phyloP scores from a whole-genome alignment of 2,888 invertebrate species.

The Acronicta alni region DNA sequence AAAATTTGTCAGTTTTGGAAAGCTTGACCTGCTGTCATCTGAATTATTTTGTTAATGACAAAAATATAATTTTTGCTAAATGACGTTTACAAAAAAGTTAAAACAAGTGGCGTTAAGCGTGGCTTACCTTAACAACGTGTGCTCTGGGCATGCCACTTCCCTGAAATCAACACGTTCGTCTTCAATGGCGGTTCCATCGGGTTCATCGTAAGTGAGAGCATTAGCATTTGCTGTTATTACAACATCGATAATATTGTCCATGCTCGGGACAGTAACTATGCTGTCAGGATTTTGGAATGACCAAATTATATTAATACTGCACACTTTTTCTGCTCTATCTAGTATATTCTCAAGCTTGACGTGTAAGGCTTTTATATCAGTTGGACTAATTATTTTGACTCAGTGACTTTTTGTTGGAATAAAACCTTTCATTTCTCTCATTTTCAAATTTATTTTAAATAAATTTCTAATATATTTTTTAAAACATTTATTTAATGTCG shows the following conservation, averaged over 20 bases:
- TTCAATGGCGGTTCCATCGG: slow-evolving; percentile 53
- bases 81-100: slow-evolving; percentile 31
- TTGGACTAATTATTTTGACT: too few species aligned
- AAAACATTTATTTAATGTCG: too few species aligned
- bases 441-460: too few species aligned
- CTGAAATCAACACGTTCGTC: slow-evolving; percentile 81
- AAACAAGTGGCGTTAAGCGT: slow-evolving; percentile 69
- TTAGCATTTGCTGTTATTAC: slow-evolving; percentile 78
- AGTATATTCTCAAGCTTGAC: neutral
- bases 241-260: slow-evolving; percentile 79
- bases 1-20: too few species aligned
- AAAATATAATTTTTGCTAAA: slow-evolving; percentile 9
- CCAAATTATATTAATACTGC: slow-evolving; percentile 17
- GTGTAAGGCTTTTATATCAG: too few species aligned
- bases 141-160: slow-evolving; percentile 82
- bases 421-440: too few species aligned
- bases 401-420: too few species aligned
- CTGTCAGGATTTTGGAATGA: slow-evolving; percentile 64
- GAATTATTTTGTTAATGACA: too few species aligned
- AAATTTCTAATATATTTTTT: too few species aligned
- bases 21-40: too few species aligned
- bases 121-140: slow-evolving; percentile 84
- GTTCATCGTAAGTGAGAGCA: slow-evolving; percentile 62
- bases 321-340: neutral
- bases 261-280: slow-evolving; percentile 85